A percentile compares a stretch with the other conserved stretches of the same genome.
Evolutionary conservation across 92 coral and sea anemone species (phyloP).

Genomic region (Palythoa heliodiscus): DNA sequence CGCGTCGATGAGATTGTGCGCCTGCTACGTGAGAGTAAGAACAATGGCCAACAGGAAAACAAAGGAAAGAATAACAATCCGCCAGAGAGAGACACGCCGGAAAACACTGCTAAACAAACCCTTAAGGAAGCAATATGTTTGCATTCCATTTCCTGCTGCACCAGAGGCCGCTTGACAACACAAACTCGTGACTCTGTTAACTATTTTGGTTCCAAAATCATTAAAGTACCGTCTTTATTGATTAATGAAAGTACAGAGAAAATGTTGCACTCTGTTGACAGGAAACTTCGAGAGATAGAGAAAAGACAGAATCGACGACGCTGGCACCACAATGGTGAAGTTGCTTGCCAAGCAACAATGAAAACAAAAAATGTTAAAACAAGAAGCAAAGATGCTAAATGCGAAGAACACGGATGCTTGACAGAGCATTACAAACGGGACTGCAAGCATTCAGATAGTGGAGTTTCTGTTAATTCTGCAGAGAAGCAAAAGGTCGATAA

Average conservation of each 20-base stretch:
- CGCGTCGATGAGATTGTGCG: slow-evolving; percentile 6
- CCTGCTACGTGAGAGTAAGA: not conserved
- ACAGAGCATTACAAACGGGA: not conserved
- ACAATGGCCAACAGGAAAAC: not conserved
- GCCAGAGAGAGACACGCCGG: not conserved
- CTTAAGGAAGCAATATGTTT: not conserved
- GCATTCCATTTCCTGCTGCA: not conserved
- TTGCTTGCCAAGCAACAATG: not conserved
- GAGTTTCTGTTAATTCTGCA: not conserved
- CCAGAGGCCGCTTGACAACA: not conserved
- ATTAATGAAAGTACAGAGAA: not conserved
- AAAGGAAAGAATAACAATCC: not conserved
- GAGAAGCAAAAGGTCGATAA: not conserved
- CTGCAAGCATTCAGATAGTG: not conserved
- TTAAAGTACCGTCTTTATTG: not conserved
- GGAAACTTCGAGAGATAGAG: not conserved
- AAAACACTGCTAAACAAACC: slow-evolving; percentile 3
- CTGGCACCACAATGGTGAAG: not conserved
- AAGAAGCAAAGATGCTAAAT: not conserved
- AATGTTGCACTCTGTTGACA: not conserved
- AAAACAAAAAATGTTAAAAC: not conserved
- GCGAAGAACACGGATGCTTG: not conserved
- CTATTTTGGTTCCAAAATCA: not conserved
- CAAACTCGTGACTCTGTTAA: too few relatives aligned
- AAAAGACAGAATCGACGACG: not conserved